Conservation (phyloP, 2,113 vertebrate species). For the Ailurus styani region DNA sequence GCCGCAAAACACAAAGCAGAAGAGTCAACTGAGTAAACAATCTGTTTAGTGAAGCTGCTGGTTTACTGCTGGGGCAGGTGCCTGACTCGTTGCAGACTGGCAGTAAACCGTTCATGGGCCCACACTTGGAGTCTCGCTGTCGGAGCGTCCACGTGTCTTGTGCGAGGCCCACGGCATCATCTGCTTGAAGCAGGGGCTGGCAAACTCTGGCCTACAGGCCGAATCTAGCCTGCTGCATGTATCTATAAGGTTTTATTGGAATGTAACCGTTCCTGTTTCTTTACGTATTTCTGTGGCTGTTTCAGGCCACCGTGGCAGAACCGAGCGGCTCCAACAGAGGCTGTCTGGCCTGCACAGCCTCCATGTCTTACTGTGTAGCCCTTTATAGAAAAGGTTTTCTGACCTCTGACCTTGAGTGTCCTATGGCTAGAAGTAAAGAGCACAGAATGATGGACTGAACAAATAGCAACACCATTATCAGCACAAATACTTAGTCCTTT, state of each 20-base stretch:
- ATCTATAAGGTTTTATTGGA: not conserved
- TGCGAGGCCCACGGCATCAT: rapidly evolving
- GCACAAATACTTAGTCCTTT: not conserved
- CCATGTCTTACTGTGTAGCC: not conserved
- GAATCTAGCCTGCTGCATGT: not conserved
- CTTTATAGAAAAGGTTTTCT: not conserved
- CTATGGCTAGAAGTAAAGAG: not conserved
- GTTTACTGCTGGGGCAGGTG: not conserved
- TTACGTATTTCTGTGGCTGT: not conserved
- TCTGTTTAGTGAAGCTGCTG: not conserved
- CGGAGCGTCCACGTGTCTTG: not conserved
- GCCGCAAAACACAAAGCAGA: not conserved
- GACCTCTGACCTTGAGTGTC: not conserved
- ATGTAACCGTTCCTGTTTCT: not conserved
- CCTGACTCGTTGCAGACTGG: not conserved
- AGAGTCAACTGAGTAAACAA: not conserved
- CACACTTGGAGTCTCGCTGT: not conserved
- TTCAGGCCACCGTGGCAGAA: not conserved
- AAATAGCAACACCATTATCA: not conserved
- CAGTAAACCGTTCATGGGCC: not conserved
- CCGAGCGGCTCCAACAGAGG: not conserved
- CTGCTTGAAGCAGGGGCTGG: not conserved
- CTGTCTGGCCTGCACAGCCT: not conserved
- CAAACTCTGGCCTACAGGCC: not conserved
- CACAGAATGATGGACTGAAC: not conserved